Conservation (phyloP, 2,888 invertebrate genomes). For the Heliconius ethilla region DNA sequence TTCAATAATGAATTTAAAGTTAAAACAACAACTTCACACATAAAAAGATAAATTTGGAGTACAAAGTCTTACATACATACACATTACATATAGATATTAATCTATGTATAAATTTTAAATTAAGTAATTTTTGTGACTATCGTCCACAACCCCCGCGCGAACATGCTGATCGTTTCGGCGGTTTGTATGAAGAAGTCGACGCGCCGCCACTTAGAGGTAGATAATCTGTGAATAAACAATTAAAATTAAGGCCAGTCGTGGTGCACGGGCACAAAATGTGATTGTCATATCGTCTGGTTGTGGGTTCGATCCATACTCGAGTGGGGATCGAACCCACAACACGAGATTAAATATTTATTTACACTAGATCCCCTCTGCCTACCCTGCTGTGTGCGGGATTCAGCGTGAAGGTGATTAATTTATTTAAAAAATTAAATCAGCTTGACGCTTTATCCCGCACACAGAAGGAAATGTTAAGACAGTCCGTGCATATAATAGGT, state of each 20-base stretch:
- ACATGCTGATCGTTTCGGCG: slow-evolving; percentile 71
- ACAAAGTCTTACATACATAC: background rate
- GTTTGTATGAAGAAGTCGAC: slow-evolving; percentile 63
- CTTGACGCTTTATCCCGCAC: background rate
- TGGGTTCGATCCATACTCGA: too few species aligned
- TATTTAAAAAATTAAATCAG: too few species aligned
- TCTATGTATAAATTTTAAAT: background rate
- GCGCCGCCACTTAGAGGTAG: slow-evolving; percentile 68
- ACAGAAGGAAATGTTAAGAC: background rate
- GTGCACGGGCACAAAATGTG: too few species aligned
- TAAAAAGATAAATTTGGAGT: background rate
- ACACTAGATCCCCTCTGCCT: too few species aligned
- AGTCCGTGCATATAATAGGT: background rate
- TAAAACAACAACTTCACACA: background rate
- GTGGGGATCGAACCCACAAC: too few species aligned
- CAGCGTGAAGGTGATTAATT: too few species aligned
- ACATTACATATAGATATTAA: background rate
- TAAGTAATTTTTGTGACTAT: slow-evolving; percentile 28
- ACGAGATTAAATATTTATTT: too few species aligned
- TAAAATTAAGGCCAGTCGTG: too few species aligned
- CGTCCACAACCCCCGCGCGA: slow-evolving; percentile 70
- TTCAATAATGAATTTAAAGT: background rate
- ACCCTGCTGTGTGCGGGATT: background rate
- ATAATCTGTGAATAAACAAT: slow-evolving; percentile 54
- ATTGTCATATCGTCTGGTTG: too few species aligned